Evolutionary conservation across 2,888 invertebrate species (phyloP).

Genomic region (Hipparchia sbordonii): DNA sequence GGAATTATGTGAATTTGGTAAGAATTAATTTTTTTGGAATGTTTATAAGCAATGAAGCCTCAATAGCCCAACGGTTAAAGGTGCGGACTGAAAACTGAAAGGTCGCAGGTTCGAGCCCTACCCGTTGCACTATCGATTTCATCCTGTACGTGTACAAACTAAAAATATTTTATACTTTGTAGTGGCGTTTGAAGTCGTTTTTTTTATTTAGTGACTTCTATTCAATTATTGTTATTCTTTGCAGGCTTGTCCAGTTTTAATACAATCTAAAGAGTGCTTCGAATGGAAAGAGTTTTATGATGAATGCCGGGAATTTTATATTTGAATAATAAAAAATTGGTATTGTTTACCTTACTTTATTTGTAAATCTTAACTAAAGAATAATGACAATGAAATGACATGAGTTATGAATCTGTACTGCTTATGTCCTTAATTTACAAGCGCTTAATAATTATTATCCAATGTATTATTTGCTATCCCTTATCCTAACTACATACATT

Average conservation of each 20-base stretch:
- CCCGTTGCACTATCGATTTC: too few relatives aligned
- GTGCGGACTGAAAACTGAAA: too few relatives aligned
- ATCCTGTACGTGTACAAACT: too few relatives aligned
- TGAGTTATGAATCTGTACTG: conserved; percentile 47
- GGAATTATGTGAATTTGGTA: conserved; percentile 55
- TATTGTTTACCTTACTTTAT: conserved; percentile 56
- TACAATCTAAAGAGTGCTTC: conserved; percentile 50
- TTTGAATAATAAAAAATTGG: conserved; percentile 38
- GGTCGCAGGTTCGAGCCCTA: too few relatives aligned
- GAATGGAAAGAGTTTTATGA: conserved; percentile 56
- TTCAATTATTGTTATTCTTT: conserved; percentile 40
- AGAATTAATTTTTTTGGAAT: conserved; percentile 31
- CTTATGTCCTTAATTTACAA: conserved; percentile 36
- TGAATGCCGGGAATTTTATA: conserved; percentile 57
- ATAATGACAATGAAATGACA: conserved; percentile 56
- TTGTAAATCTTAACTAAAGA: conserved; percentile 56
- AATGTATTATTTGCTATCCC: conserved; percentile 49
- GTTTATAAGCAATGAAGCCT: too few relatives aligned
- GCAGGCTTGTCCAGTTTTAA: conserved; percentile 61
- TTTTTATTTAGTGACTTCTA: background rate
- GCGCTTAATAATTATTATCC: conserved; percentile 52
- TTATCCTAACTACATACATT: conserved; percentile 51
- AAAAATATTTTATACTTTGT: background rate
- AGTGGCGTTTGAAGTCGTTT: background rate
- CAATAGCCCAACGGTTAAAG: too few relatives aligned